Evolutionary conservation across 2,113 vertebrate genomes (phyloP).

Genomic region (Bostrychus sinensis): DNA sequence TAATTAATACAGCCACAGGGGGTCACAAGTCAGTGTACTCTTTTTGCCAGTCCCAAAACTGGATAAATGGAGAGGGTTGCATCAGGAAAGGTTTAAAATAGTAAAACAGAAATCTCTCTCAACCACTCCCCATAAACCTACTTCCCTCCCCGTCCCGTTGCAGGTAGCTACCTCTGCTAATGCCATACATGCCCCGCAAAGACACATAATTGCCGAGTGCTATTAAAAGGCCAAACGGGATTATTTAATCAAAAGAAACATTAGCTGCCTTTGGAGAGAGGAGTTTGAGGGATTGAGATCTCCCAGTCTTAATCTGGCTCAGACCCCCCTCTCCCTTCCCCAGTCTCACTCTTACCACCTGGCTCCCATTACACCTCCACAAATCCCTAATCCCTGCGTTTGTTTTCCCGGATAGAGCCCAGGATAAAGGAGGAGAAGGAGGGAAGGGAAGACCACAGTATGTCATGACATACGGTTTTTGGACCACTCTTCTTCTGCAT

Average conservation of each 20-base stretch:
- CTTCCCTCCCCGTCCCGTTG: neutral
- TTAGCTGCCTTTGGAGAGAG: conserved; percentile 73
- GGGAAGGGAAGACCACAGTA: conserved; percentile 55
- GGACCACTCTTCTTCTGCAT: no score
- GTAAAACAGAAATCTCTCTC: no score
- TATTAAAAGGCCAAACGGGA: conserved; percentile 72
- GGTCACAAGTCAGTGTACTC: no score
- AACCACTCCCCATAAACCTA: no score
- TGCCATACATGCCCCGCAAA: conserved; percentile 68
- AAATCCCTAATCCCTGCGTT: conserved; percentile 79
- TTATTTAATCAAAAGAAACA: conserved; percentile 80
- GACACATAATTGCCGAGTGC: conserved; percentile 64
- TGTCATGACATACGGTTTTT: no score
- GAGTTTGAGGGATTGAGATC: conserved; percentile 69
- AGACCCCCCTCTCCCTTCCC: conserved; percentile 58
- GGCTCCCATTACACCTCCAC: conserved; percentile 76
- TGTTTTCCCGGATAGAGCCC: conserved; percentile 78
- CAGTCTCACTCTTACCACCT: conserved; percentile 78
- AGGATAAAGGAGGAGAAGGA: conserved; percentile 39
- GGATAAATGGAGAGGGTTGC: no score
- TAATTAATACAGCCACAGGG: no score
- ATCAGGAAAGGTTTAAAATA: no score
- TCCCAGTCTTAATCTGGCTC: conserved; percentile 69
- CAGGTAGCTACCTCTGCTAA: conserved; percentile 62
- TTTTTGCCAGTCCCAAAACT: no score